Percentiles rank a stretch among this genome's conserved stretches.
These are phyloP conservation scores for Bombus sibiricus DNA, from an alignment of 1,140 invertebrate species.

Conservation along the genomic window DNA sequence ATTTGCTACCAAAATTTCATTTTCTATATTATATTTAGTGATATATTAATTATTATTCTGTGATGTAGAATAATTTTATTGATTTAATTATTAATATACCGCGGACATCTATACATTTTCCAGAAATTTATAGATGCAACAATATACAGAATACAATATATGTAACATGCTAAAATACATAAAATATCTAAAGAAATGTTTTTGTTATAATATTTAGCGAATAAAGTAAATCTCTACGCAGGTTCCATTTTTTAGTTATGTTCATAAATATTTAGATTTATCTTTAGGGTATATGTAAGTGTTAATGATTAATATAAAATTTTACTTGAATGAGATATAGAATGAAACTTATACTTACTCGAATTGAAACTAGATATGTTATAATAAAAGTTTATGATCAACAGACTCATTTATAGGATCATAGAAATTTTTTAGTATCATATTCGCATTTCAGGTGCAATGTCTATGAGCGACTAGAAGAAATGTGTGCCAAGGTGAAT, in stretches of 20 bases:
- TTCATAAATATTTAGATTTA: too few species aligned
- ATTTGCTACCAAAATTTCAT: too few species aligned
- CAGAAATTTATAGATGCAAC: not conserved
- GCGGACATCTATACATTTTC: not conserved
- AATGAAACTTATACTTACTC: too few species aligned
- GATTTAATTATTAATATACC: not conserved
- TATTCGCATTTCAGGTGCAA: not conserved
- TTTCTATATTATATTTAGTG: not conserved
- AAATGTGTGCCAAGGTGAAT: conserved; percentile 11
- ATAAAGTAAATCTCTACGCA: too few species aligned
- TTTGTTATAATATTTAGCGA: too few species aligned
- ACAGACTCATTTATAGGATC: not conserved
- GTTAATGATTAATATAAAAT: too few species aligned
- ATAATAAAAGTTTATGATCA: not conserved
- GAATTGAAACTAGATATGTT: not conserved
- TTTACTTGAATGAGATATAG: too few species aligned
- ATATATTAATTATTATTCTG: not conserved
- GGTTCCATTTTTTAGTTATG: too few species aligned
- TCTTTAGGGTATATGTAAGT: too few species aligned
- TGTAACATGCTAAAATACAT: too few species aligned
- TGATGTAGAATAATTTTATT: not conserved
- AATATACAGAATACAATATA: too few species aligned
- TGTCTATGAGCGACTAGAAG: not conserved
- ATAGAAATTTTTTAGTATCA: not conserved
- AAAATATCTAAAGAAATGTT: too few species aligned